A percentile compares a stretch with the other conserved stretches of the same genome.
Conservation (phyloP, 2,113 vertebrate species). For the Scophthalmus maximus region DNA sequence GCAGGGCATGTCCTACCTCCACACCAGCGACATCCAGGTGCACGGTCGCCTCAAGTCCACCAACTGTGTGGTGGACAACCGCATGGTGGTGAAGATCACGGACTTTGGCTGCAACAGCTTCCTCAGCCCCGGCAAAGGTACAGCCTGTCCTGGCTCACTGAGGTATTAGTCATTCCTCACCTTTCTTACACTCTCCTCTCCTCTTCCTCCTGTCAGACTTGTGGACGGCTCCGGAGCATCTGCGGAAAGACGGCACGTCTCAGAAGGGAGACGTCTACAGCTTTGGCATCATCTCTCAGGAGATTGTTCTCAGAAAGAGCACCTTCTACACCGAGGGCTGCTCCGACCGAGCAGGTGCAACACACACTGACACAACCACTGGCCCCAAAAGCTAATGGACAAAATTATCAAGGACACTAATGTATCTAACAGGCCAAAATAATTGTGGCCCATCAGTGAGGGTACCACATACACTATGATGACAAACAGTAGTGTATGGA, state of each 20-base stretch:
- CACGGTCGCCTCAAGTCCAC: slow-evolving; percentile 97
- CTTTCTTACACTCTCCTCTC: not conserved
- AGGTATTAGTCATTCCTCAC: not conserved
- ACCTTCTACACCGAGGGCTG: slow-evolving; percentile 90
- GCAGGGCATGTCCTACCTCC: slow-evolving; percentile 98
- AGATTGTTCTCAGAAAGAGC: slow-evolving; percentile 91
- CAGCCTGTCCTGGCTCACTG: not conserved
- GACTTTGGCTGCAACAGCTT: slow-evolving; percentile 95
- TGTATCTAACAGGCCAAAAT: no score
- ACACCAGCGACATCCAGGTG: slow-evolving; percentile 93
- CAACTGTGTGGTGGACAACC: slow-evolving; percentile 96
- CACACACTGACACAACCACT: no score
- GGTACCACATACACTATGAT: no score
- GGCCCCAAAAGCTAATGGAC: no score
- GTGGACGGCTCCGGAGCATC: slow-evolving; percentile 95
- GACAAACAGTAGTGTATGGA: no score
- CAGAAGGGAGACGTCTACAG: slow-evolving; percentile 98
- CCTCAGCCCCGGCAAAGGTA: slow-evolving; percentile 88
- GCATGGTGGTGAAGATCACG: slow-evolving; percentile 99
- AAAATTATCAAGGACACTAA: no score
- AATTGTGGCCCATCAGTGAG: no score
- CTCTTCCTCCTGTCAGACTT: slow-evolving; percentile 83
- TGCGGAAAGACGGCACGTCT: slow-evolving; percentile 86
- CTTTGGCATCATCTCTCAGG: slow-evolving; percentile 94
- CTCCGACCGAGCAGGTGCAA: slow-evolving; percentile 69